Evolutionary conservation across 1,140 invertebrate genomes (phyloP).

Genomic region (Piezodorus guildinii): DNA sequence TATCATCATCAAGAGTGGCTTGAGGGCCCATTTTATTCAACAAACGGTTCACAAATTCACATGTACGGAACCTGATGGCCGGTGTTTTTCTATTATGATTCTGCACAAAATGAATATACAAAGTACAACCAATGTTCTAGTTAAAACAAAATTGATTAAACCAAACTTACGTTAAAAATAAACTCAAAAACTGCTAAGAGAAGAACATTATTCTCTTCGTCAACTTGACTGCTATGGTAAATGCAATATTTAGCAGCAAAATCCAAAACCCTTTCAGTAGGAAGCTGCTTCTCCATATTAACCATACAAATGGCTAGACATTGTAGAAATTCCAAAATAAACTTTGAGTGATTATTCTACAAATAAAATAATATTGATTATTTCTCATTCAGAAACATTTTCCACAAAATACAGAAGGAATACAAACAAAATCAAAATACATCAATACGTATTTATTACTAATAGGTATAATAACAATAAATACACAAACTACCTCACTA

Average conservation of each 20-base stretch:
- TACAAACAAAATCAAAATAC: not conserved
- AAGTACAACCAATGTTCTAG: not conserved
- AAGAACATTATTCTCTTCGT: conserved; percentile 28
- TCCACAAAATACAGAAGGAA: not conserved
- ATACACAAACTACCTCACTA: not conserved
- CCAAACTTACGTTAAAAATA: conserved; percentile 41
- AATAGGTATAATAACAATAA: not conserved
- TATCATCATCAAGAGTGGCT: conserved; percentile 60
- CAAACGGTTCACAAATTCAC: conserved; percentile 61
- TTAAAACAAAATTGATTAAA: conserved; percentile 2
- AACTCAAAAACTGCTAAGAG: conserved; percentile 39
- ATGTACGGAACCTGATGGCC: conserved; percentile 56
- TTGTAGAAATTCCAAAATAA: conserved; percentile 27
- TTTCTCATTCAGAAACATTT: not conserved
- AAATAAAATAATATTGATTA: not conserved
- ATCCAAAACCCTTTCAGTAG: conserved; percentile 41
- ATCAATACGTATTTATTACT: not conserved
- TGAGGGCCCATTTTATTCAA: conserved; percentile 60
- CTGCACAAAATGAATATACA: conserved; percentile 30
- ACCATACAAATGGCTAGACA: conserved; percentile 31
- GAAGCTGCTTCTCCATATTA: conserved; percentile 33
- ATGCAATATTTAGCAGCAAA: conserved; percentile 44
- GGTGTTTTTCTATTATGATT: conserved; percentile 46
- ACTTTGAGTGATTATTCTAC: not conserved
- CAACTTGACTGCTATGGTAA: conserved; percentile 27